Percentiles rank a stretch among this genome's conserved stretches.
These are phyloP conservation scores for Phodopus roborovskii DNA, from an alignment of 2,113 vertebrate genomes.

Conservation along the genomic window DNA sequence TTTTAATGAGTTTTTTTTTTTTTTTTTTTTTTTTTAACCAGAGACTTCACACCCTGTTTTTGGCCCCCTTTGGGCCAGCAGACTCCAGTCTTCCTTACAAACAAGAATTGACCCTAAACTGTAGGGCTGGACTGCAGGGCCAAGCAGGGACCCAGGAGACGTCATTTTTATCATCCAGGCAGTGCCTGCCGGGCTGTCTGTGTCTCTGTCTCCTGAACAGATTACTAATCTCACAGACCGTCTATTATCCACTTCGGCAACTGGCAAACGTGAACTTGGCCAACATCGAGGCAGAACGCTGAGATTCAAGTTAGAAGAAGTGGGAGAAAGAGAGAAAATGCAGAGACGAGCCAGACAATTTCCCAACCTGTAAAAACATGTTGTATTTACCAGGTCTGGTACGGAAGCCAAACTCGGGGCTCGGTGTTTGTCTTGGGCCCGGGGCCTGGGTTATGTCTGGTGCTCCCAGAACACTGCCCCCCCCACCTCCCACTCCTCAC, in stretches of 20 bases:
- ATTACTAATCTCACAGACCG: constrained; percentile 72
- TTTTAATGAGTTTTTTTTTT: constrained; percentile 54
- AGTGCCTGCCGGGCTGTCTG: not conserved
- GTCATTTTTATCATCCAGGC: not conserved
- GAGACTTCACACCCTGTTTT: constrained; percentile 41
- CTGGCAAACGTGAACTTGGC: constrained; percentile 85
- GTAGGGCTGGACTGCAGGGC: not conserved
- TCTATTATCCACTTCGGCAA: constrained; percentile 76
- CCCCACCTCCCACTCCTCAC: not conserved
- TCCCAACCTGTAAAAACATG: constrained; percentile 74
- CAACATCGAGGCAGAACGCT: not conserved
- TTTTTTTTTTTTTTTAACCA: not conserved
- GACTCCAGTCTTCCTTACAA: not conserved
- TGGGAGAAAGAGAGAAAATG: constrained; percentile 76
- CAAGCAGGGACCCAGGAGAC: not conserved
- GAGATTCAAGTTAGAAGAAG: constrained; percentile 81
- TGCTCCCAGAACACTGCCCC: constrained; percentile 45
- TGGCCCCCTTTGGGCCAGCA: not conserved
- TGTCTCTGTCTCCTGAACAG: constrained; percentile 52
- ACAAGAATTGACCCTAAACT: not conserved
- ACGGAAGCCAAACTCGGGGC: constrained; percentile 37
- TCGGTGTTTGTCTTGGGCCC: constrained; percentile 70
- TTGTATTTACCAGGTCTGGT: constrained; percentile 68
- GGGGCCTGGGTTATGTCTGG: constrained; percentile 46
- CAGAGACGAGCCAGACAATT: constrained; percentile 79